Base-by-base conservation (phyloP, 2,888 invertebrate genomes). In the Andrena bicolor region DNA sequence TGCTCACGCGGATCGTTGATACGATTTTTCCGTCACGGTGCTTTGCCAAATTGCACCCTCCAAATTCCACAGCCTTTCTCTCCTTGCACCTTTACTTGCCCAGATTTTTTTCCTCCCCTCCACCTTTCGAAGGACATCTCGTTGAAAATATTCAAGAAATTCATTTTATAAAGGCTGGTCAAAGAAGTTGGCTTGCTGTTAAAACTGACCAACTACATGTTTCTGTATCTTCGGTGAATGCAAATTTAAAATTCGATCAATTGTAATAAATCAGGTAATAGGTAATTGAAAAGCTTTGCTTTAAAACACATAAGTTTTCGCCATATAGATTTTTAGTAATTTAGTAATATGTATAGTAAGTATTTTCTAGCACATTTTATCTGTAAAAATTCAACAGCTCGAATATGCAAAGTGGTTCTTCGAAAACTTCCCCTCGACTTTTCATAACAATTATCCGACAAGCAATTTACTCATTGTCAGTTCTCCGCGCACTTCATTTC, bases 21-120 rank as follows among this genome's bases (percentile, higher is more conserved):
- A 82, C 82, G 82, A 82, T 75, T 82, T 82, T 82, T 82, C 82
- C 82, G 82, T 82, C 82, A 82, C 82, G 82, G 80, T 82, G 71
- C 76, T 82, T 82, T 80, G 76, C 66, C 76, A 80, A 82, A 80
- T 80, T 82, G 82, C 82, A 82, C 79, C 82, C 80, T 75, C 80
- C 56, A 71, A 80, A 82, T 82, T 80, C 79, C 79, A 65, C n/a
- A 20, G 30, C 65, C 73, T 74, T 70, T 70, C 79, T 74, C 65
- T 65, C 60, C 81, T 74, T 74, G 35, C 81, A 74, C 51, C 69
- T 70, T 53, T 53, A 41, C 77, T 68, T 53, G 71, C 48, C 30
- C 6, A 5, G 8, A 35, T 41, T 30, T 41, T 20, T 56, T 23
- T 53, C 16, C 4, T 7, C 10, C 13, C 16, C 63, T 32, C 23